Evolutionary conservation across 2,888 invertebrate genomes (phyloP).

Genomic region (Gymnosoma rotundatum): DNA sequence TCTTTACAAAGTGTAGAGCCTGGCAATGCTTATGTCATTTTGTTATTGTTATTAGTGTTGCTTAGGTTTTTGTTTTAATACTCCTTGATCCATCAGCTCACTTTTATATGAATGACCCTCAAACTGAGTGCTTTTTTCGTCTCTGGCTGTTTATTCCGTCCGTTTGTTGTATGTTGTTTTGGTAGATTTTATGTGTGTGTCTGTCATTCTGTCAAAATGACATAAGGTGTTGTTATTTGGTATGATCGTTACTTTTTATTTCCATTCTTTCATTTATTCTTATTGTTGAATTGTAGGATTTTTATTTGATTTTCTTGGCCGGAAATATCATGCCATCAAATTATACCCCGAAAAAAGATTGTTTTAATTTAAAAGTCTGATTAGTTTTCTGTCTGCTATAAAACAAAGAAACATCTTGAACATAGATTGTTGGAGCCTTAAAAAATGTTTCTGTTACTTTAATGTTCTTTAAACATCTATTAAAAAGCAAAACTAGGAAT

Average conservation of each 20-base stretch:
- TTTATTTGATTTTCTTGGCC: conserved; percentile 68
- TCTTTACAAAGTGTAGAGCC: conserved; percentile 52
- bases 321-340: conserved; percentile 70
- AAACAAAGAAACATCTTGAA: conserved; percentile 44
- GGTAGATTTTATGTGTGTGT: conserved; percentile 40
- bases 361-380: conserved; percentile 71
- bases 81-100: conserved; percentile 49
- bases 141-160: background rate
- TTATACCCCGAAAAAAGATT: conserved; percentile 62
- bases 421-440: conserved; percentile 65
- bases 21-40: conserved; percentile 65
- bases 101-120: conserved; percentile 22
- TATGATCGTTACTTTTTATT: conserved; percentile 59
- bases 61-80: conserved; percentile 10
- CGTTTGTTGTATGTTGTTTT: background rate
- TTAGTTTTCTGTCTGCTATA: conserved; percentile 68
- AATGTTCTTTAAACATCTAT: conserved; percentile 41
- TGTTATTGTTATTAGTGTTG: conserved; percentile 4
- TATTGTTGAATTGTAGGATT: conserved; percentile 50
- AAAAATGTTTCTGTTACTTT: conserved; percentile 43
- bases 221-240: conserved; percentile 68
- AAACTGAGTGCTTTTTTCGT: background rate
- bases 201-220: conserved; percentile 69
- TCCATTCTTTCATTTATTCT: conserved; percentile 42
- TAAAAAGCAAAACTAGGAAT: background rate